Evolutionary conservation across 2,888 invertebrate genomes (phyloP).

Genomic region (Mactromeris polynyma): DNA sequence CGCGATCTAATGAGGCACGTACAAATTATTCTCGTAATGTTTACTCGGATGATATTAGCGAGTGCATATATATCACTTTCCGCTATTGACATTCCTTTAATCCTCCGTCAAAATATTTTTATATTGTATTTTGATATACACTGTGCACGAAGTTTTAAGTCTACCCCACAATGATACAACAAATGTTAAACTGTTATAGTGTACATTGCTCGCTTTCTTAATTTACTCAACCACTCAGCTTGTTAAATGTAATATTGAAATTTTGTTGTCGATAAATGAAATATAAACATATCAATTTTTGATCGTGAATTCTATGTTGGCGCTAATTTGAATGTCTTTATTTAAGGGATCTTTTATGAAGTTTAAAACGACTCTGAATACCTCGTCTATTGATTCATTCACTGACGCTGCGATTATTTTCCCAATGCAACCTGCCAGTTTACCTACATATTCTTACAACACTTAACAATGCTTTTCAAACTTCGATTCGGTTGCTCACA

Average conservation of each 20-base stretch:
- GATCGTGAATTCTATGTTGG: conserved; percentile 24
- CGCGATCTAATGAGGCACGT: background rate
- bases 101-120: conserved; percentile 26
- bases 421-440: conserved; percentile 13
- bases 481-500: conserved; percentile 33
- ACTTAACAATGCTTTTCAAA: conserved; percentile 15
- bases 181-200: conserved; percentile 4
- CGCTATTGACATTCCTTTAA: conserved; percentile 20
- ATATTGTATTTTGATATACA: conserved; percentile 25
- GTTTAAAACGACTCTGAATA: background rate
- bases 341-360: conserved; percentile 21
- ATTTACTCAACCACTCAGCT: background rate
- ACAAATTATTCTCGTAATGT: background rate
- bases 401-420: background rate
- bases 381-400: conserved; percentile 30
- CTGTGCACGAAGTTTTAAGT: no score
- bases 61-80: conserved; percentile 3
- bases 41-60: background rate
- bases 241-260: conserved; percentile 17
- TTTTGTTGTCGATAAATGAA: conserved; percentile 5
- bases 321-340: conserved; percentile 44
- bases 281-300: conserved; percentile 28
- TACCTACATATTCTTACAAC: conserved; percentile 9
- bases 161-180: conserved; percentile 11
- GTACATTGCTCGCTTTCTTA: conserved; percentile 20